Conservation (phyloP, 2,113 vertebrate species). For the Osmerus eperlanus region DNA sequence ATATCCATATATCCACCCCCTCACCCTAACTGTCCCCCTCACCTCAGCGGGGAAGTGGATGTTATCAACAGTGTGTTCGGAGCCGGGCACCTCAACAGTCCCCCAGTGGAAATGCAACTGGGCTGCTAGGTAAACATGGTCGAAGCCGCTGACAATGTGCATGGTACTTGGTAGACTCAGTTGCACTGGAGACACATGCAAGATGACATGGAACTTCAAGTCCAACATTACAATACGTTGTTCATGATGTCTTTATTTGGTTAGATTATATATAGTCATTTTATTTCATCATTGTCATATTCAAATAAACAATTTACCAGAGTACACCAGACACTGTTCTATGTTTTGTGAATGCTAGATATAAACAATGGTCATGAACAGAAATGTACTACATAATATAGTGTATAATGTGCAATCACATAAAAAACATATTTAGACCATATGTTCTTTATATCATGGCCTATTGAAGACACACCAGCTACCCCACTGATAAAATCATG, state of each 20-base stretch:
- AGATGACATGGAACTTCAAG: too few species aligned
- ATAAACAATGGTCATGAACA: too few species aligned
- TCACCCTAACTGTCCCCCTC: background rate
- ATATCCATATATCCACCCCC: background rate
- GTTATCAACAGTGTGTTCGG: conserved; percentile 62
- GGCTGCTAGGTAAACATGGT: conserved; percentile 35
- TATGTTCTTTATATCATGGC: too few species aligned
- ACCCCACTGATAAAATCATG: background rate
- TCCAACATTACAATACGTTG: background rate
- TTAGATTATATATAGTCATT: too few species aligned
- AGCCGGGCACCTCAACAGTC: conserved; percentile 43
- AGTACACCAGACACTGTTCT: too few species aligned
- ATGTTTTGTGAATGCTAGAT: too few species aligned
- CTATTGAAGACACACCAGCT: too few species aligned
- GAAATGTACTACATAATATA: too few species aligned
- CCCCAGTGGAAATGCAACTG: conserved; percentile 71
- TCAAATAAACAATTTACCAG: too few species aligned
- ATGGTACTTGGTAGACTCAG: conserved; percentile 47
- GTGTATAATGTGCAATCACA: too few species aligned
- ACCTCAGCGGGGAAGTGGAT: conserved; percentile 63
- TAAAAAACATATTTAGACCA: too few species aligned
- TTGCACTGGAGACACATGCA: conserved; percentile 35
- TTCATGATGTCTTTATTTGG: background rate
- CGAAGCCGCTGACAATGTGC: conserved; percentile 47
- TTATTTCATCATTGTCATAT: too few species aligned